Evolutionary conservation across 1,140 invertebrate species (phyloP), one percentile per base, ranked within the genome.

Genomic region (Reticulitermes speratus): DNA sequence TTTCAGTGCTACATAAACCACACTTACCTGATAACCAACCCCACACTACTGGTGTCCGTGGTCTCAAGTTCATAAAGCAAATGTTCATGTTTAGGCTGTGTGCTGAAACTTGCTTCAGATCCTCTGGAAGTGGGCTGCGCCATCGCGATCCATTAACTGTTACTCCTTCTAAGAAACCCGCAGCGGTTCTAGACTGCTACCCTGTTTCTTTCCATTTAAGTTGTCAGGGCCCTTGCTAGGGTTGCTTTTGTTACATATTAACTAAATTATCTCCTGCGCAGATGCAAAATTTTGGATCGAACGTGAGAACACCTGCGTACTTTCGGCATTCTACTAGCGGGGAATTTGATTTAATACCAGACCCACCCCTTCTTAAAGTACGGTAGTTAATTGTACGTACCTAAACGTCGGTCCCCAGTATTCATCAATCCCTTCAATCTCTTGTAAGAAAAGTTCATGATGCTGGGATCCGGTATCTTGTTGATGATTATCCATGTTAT

Each of bases 351-450:
- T 86, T 82, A 14, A 55, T 23, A 45, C 11, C 23, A 59, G 45
- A 82, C 85, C 25, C 85, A 81, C 59, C 44, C 81, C 75, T 82
- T 55, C 84, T 55, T 16, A 84, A 21, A 45, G 48, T 84, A 84
- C 14, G 0, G 45, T 30, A 32, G 6, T 30, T 48, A n/a, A 38
- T 5, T 48, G 16, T 84, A 59, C 88, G 86, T 91, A 97, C 91
- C 96, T 94, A 90, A 97, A 97, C 9, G 97, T 97, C 25, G 97
- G 96, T 5, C 96, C 96, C 93, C 96, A 96, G 89, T 97, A 97
- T 91, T 97, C 97, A 89, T 98, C 97, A 84, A 97, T 96, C 11
- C 96, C 95, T 92, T 98, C 97, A 87, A 98, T 97, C 91, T 98
- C 97, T 92, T 97, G 94, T 21, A 96, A 92, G 86, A 95, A 93